Evolutionary conservation across 1,140 invertebrate genomes (phyloP).

Genomic region (Polypedilum pembai): DNA sequence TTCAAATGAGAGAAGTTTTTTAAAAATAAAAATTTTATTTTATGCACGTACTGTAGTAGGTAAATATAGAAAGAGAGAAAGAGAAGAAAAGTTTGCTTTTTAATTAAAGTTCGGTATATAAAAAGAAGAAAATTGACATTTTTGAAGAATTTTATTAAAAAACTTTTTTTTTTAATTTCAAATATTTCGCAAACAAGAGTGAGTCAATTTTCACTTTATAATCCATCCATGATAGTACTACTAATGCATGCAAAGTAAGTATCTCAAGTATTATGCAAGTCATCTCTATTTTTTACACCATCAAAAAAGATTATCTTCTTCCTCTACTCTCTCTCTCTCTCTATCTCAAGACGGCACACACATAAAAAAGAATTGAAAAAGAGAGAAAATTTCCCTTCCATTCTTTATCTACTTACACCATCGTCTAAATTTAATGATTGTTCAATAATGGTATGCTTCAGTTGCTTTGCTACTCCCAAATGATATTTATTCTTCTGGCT

Average conservation of each 20-base stretch:
- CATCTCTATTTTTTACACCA: slow-evolving; percentile 10
- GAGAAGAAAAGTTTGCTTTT: background rate
- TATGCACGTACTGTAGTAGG: background rate
- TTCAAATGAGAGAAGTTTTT: background rate
- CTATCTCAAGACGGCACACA: too few species aligned
- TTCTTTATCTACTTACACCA: slow-evolving; percentile 30
- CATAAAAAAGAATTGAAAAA: background rate
- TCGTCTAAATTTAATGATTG: slow-evolving; percentile 38
- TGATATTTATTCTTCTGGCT: slow-evolving; percentile 44
- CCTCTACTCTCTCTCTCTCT: background rate
- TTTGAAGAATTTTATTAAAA: too few species aligned
- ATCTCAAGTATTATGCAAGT: slow-evolving; percentile 3
- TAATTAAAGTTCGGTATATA: background rate
- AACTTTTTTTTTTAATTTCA: background rate
- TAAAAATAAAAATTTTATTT: background rate
- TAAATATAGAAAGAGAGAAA: too few species aligned
- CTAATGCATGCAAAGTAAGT: slow-evolving; percentile 13
- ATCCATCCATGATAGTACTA: background rate
- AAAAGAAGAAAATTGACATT: background rate
- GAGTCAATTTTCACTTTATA: slow-evolving; percentile 1
- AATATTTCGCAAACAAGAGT: background rate
- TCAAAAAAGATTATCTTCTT: background rate
- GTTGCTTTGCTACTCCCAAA: slow-evolving; percentile 39
- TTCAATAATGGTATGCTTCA: slow-evolving; percentile 37
- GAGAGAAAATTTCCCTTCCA: slow-evolving; percentile 6